Evolutionary conservation across 1,140 invertebrate species (phyloP).

Genomic region (Steinernema feltiae): DNA sequence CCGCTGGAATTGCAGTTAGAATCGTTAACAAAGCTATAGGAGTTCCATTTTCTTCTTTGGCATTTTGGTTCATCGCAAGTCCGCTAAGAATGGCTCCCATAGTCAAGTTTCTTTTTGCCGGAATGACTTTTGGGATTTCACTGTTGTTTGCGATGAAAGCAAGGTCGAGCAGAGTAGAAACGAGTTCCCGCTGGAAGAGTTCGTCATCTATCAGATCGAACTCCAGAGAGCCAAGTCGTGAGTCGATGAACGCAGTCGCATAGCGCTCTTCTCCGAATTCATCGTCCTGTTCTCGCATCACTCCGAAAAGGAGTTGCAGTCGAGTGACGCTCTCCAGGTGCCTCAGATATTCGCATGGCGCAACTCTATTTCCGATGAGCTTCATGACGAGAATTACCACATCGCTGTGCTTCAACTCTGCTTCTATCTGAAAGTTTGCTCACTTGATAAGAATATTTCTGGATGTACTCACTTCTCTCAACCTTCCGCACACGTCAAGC

Average conservation of each 20-base stretch:
- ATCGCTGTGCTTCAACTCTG: not conserved
- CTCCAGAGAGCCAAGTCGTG: not conserved
- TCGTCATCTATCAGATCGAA: not conserved
- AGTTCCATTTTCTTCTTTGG: not conserved
- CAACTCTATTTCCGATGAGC: not conserved
- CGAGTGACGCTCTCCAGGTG: not conserved
- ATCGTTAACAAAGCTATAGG: not conserved
- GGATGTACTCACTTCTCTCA: not conserved
- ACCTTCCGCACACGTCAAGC: too few relatives aligned
- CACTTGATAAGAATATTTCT: not conserved
- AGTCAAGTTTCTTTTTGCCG: not conserved
- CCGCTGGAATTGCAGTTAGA: not conserved
- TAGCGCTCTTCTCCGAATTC: not conserved
- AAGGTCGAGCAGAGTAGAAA: not conserved
- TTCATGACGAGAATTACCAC: not conserved
- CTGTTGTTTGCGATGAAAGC: not conserved
- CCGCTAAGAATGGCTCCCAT: not conserved
- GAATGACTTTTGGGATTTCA: not conserved
- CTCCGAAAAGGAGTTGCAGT: not conserved
- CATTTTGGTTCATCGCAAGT: not conserved
- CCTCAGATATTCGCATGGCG: not conserved
- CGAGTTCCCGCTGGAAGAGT: not conserved
- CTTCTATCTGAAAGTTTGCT: not conserved
- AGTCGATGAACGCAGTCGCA: not conserved
- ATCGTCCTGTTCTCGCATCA: not conserved